Evolutionary conservation across 2,888 invertebrate species (phyloP), one percentile per base, ranked within the genome.

Genomic region (Oxycera nigricornis): DNA sequence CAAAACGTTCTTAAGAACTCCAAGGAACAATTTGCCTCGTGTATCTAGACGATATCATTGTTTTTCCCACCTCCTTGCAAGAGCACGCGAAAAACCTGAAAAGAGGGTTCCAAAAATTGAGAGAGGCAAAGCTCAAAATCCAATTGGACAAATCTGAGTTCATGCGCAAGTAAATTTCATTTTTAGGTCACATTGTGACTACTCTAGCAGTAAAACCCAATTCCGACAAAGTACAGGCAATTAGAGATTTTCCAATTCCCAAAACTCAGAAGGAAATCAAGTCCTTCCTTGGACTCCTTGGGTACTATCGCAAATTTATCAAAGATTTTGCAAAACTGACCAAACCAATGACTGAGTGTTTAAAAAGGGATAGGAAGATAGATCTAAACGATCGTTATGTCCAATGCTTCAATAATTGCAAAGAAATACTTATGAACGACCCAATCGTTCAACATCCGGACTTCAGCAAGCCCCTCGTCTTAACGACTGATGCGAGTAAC

Each of bases 361-460:
- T 55, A 17, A 55, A 55, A 55, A 55, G 3, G 55, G 55, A 24
- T 55, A 7, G 26, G 22, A 55, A 17, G 9, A 17, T 55, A 9
- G 17, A 55, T 11, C 55, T 65, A 22, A 39, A 22, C 14, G 30
- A 50, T 1, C 9, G 26, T 7, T 70, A 70, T 20, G 20, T 50
- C 4, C n/a, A 17, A 50, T 4, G 28, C 9, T 70, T 70, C 24
- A 30, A 50, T n/a, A n/a, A 20, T 6, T 68, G 46, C 17, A 68
- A 68, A 24, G 22, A 68, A 24, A 7, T 68, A n/a, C 24, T 68
- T 2, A 41, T 14, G 1, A 68, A 50, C n/a, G 7, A 39, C 22
- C 65, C 82, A 0, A 77, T 83, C 11, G 65, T 85, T 24, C 78
- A 80, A 72, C 83, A 82, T 57, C 82, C 81, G 2, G 81, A 82